These are phyloP conservation scores for Microcebus jonahi DNA, from an alignment of 2,113 vertebrate genomes.

Conservation along the genomic window DNA sequence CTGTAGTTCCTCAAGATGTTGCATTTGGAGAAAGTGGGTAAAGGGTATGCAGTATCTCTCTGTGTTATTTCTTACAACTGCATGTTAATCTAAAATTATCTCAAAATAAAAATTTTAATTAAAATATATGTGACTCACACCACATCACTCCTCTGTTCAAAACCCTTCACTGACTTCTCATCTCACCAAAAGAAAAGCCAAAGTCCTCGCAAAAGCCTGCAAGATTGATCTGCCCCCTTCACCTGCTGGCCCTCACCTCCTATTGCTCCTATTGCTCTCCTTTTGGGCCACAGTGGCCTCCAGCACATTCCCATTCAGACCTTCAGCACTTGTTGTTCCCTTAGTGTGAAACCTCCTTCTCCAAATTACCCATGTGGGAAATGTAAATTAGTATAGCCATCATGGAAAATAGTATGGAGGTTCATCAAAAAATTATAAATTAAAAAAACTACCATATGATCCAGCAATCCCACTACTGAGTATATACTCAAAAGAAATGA, in stretches of 20 bases:
- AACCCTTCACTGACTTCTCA: not conserved
- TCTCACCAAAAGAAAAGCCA: not conserved
- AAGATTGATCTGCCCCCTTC: not conserved
- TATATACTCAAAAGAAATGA: not conserved
- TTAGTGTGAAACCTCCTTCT: not conserved
- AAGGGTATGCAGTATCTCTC: not conserved
- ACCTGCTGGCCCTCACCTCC: not conserved
- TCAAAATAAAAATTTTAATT: not conserved
- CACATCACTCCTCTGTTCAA: not conserved
- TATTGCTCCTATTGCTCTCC: not conserved
- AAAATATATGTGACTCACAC: not conserved
- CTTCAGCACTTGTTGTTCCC: not conserved
- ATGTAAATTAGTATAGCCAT: not conserved
- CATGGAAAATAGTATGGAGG: too few species aligned
- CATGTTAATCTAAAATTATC: not conserved
- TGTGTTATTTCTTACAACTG: not conserved
- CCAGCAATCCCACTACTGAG: not conserved
- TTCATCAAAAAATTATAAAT: not conserved
- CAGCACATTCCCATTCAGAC: not conserved
- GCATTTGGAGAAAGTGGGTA: not conserved
- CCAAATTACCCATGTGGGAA: not conserved
- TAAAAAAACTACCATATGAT: not conserved
- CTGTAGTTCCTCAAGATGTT: not conserved
- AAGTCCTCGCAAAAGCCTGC: not conserved
- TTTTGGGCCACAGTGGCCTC: not conserved